Base-by-base conservation (phyloP, 2,888 invertebrate species). In the Hylaea fasciaria region DNA sequence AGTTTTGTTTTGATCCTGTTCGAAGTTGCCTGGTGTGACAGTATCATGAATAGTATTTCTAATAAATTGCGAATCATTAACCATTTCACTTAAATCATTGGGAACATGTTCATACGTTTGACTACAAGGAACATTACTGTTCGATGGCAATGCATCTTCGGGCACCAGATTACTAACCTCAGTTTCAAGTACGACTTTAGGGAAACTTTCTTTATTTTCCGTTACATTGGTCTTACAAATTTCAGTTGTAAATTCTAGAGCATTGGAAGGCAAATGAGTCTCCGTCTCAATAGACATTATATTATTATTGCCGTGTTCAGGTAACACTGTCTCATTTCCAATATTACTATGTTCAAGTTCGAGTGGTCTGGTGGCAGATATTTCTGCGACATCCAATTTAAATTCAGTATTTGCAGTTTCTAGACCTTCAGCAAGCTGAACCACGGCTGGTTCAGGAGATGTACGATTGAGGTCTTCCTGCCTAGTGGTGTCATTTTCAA, bases 41-140 rank as follows among this genome's bases (percentile, higher is more conserved):
- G n/a, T 44, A 40, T 12, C n/a, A 48, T 17, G 5, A n/a, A 28
- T 10, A 28, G 39, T 16, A 14, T 41, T 49, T 0, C 13, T 39
- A 13, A 9, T 1, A 40, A n/a, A 0, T n/a, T 22, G 28, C 11
- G 58, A 55, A 32, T 66, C 47, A 17, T 59, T 49, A 17, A 60
- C 58, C 10, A 59, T 53, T 59, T 60, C 48, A 17, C 45, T 62
- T 35, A 46, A 39, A 51, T 62, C 53, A 16, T 48, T 45, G 7
- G 55, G 35, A 52, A 57, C 56, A 29, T 17, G 16, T 10, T 57
- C 53, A 35, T 41, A 46, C 4, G 57, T 62, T 7, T 65, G 54
- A 44, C 63, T 51, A 14, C 54, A 28, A 22, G 10, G 4, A 13
- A 5, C 9, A 0, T 17, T 43, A 13, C 14, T 47, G 9, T 37